Conservation (phyloP, 2,888 invertebrate genomes). For the Odontocerum albicorne region DNA sequence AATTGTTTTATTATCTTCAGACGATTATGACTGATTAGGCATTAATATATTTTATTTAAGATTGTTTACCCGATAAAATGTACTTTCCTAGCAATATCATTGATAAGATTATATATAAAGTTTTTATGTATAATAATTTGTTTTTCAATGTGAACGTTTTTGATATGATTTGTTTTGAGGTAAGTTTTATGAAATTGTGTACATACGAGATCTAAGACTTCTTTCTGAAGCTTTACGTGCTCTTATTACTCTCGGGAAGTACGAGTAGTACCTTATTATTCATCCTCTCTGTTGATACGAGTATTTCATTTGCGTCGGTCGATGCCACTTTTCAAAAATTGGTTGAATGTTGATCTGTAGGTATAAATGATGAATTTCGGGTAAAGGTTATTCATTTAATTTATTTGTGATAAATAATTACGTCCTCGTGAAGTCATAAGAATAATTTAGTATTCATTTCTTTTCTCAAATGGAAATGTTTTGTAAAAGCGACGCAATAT, state of each 20-base stretch:
- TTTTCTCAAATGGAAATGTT: too few species aligned
- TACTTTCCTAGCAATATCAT: slow-evolving; percentile 13
- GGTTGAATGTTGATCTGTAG: neutral
- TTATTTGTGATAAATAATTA: neutral
- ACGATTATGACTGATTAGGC: slow-evolving; percentile 33
- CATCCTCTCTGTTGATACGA: too few species aligned
- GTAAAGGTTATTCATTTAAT: neutral
- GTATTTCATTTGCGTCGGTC: too few species aligned
- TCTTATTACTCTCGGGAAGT: slow-evolving; percentile 12
- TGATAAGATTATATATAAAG: neutral
- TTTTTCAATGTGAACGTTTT: slow-evolving; percentile 4
- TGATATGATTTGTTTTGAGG: slow-evolving; percentile 1
- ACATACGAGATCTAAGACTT: slow-evolving; percentile 23
- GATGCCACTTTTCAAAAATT: too few species aligned
- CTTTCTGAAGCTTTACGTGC: slow-evolving; percentile 20
- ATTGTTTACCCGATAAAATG: slow-evolving; percentile 4
- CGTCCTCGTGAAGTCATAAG: too few species aligned
- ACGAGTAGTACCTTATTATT: neutral
- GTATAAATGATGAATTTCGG: neutral
- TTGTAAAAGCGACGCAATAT: too few species aligned
- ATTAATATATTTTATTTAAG: slow-evolving; percentile 24
- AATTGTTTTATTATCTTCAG: slow-evolving; percentile 23
- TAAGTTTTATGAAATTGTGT: slow-evolving; percentile 3
- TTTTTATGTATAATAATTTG: slow-evolving; percentile 4
- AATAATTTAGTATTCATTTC: too few species aligned